These are phyloP conservation scores for Silurus asotus DNA, from an alignment of 2,113 vertebrate species.

Conservation along the genomic window DNA sequence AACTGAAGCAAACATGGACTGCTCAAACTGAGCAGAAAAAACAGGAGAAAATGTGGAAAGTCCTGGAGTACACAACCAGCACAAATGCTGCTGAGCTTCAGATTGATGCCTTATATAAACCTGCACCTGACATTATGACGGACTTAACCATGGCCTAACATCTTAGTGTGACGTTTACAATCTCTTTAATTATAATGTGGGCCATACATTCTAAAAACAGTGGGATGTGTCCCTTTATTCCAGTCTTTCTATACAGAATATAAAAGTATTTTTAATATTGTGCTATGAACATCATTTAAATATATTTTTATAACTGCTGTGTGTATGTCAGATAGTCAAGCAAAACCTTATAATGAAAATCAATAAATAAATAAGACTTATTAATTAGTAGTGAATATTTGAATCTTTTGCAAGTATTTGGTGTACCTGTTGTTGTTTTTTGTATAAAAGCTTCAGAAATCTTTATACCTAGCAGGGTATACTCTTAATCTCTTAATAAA, in stretches of 20 bases:
- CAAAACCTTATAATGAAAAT: neutral
- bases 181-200: neutral
- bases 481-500: no score
- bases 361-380: neutral
- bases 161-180: neutral
- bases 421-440: neutral
- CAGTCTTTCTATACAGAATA: neutral
- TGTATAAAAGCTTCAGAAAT: neutral
- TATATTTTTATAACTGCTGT: neutral
- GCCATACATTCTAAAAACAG: neutral
- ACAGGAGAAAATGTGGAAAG: conserved; percentile 51
- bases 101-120: conserved; percentile 26
- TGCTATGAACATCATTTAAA: neutral
- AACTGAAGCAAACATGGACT: conserved; percentile 32
- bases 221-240: neutral
- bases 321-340: neutral
- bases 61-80: conserved; percentile 39
- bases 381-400: neutral
- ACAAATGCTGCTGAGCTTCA: conserved; percentile 28
- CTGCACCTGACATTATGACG: conserved; percentile 44
- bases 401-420: neutral
- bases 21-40: neutral
- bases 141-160: conserved; percentile 13
- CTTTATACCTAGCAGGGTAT: neutral
- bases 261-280: neutral